Conservation (phyloP, 1,140 invertebrate species). For the Drosophila watanabei region DNA sequence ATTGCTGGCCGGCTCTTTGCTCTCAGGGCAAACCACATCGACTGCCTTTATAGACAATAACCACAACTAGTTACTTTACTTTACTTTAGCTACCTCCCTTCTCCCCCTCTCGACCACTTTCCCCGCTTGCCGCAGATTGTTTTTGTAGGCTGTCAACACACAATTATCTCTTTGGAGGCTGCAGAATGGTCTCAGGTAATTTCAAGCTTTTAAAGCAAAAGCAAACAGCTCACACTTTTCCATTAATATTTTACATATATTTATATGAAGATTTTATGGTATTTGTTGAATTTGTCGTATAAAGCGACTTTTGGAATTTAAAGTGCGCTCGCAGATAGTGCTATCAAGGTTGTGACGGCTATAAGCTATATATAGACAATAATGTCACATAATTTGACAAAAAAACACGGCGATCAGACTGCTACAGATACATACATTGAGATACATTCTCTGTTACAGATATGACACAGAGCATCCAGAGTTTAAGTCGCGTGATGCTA, state of each 20-base stretch:
- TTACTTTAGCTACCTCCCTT: too few species aligned
- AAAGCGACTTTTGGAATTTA: not conserved
- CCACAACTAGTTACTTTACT: slow-evolving; percentile 70
- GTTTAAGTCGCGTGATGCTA: slow-evolving; percentile 25
- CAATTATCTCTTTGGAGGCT: slow-evolving; percentile 64
- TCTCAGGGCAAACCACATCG: slow-evolving; percentile 72
- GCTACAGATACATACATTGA: not conserved
- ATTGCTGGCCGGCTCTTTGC: slow-evolving; percentile 47
- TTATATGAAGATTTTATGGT: not conserved
- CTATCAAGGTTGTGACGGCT: slow-evolving; percentile 2
- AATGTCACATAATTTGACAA: not conserved
- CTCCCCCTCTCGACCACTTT: too few species aligned
- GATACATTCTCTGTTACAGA: not conserved
- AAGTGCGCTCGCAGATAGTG: slow-evolving; percentile 3
- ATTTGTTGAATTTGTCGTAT: not conserved
- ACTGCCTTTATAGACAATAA: slow-evolving; percentile 73
- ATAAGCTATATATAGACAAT: slow-evolving; percentile 2
- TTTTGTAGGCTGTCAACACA: slow-evolving; percentile 64
- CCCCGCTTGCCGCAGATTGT: not conserved
- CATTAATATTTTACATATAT: not conserved
- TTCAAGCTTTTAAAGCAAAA: slow-evolving; percentile 63
- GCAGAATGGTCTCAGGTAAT: slow-evolving; percentile 68
- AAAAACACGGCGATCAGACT: not conserved
- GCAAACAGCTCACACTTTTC: slow-evolving; percentile 3
- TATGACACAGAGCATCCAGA: slow-evolving; percentile 19